A percentile compares a stretch with the other conserved stretches of the same genome.
Conservation (phyloP, 2,797 vertebrate genomes). For the Tarsius wallacei region DNA sequence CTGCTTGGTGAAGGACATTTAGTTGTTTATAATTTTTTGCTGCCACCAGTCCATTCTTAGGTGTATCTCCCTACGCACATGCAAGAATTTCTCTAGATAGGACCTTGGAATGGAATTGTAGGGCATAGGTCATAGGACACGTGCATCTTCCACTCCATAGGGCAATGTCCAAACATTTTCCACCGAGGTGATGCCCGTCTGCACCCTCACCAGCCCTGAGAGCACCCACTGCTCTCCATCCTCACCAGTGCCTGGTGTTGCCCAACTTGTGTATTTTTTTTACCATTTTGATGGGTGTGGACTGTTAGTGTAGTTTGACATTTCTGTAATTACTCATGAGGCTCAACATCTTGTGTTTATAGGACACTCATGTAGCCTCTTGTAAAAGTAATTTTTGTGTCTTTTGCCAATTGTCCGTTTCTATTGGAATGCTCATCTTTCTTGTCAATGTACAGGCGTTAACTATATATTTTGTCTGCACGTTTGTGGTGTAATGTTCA, state of each 20-base stretch:
- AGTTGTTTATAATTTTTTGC: neutral
- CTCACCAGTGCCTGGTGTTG: too few relatives aligned
- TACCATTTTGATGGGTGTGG: neutral
- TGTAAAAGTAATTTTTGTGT: neutral
- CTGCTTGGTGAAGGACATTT: neutral
- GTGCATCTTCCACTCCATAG: neutral
- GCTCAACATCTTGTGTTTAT: neutral
- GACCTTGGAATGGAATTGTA: neutral
- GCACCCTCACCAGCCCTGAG: neutral
- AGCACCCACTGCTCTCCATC: neutral
- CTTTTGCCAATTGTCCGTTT: neutral
- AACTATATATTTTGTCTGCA: neutral
- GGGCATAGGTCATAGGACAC: neutral
- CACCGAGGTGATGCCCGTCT: neutral
- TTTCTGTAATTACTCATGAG: neutral
- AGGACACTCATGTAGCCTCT: neutral
- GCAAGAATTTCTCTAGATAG: neutral
- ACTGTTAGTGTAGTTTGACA: neutral
- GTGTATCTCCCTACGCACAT: neutral
- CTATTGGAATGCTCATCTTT: neutral
- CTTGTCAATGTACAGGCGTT: neutral
- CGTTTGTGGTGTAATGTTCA: neutral
- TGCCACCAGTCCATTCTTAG: neutral
- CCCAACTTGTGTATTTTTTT: neutral
- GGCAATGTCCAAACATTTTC: neutral